Percentiles rank a stretch among this genome's conserved stretches.
Conservation (phyloP, 2,113 vertebrate genomes). For the Danionella cerebrum region DNA sequence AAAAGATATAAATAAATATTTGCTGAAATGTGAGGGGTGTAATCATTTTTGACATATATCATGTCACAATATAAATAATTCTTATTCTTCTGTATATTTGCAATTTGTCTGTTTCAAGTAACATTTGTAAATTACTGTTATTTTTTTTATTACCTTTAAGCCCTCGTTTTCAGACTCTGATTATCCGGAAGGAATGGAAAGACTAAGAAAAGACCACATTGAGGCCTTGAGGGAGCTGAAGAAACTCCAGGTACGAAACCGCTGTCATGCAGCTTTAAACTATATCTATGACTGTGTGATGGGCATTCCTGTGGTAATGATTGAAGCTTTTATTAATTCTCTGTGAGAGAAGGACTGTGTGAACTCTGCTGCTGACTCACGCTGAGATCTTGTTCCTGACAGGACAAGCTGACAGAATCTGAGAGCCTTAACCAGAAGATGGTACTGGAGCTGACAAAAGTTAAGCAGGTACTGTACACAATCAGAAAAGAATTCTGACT, state of each 20-base stretch:
- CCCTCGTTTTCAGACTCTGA: conserved; percentile 61
- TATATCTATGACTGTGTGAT: background rate
- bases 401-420: conserved; percentile 78
- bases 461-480: conserved; percentile 70
- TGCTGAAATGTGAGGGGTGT: too few species aligned
- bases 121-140: background rate
- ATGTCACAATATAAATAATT: too few species aligned
- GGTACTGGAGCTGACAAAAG: conserved; percentile 71
- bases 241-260: conserved; percentile 82
- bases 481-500: background rate
- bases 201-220: conserved; percentile 72
- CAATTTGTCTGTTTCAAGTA: too few species aligned
- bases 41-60: too few species aligned
- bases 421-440: conserved; percentile 68
- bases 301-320: conserved; percentile 1
- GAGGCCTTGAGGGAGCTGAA: conserved; percentile 75
- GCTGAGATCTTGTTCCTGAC: conserved; percentile 14
- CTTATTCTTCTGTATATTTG: too few species aligned
- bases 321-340: background rate
- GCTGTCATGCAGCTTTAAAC: background rate
- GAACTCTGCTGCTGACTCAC: conserved; percentile 9
- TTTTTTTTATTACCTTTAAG: conserved; percentile 45
- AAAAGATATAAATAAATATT: too few species aligned
- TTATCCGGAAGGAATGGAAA: conserved; percentile 71
- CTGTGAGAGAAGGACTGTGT: background rate